phyloP scores from a whole-genome alignment of 1,140 invertebrate genomes.

The Steinernema feltiae region DNA sequence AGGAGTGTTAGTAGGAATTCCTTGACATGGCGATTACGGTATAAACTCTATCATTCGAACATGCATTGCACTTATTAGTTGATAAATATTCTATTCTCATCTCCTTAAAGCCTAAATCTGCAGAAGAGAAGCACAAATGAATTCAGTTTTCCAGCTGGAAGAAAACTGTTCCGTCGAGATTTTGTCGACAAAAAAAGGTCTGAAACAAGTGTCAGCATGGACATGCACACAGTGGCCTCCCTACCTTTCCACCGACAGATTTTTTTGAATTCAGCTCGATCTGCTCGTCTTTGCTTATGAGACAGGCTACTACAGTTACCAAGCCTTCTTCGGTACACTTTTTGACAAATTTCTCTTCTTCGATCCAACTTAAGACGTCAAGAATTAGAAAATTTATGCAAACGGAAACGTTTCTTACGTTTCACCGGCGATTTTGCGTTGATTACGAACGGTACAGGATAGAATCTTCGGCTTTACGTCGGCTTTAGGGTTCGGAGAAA shows the following conservation, averaged over 20 bases:
- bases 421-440: constrained; percentile 24
- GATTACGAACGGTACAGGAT: constrained; percentile 11
- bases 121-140: not conserved
- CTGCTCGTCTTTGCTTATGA: constrained; percentile 26
- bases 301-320: constrained; percentile 27
- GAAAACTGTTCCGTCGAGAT: constrained; percentile 5
- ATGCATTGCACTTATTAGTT: not conserved
- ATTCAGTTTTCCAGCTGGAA: constrained; percentile 11
- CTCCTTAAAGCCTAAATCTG: constrained; percentile 7
- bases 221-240: not conserved
- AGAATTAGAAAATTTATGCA: not conserved
- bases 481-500: not conserved
- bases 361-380: constrained; percentile 27
- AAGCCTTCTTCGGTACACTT: constrained; percentile 32
- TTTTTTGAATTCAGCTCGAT: constrained; percentile 27
- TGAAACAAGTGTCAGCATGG: constrained; percentile 11
- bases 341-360: constrained; percentile 34
- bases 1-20: too few species aligned
- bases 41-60: too few species aligned
- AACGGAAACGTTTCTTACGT: constrained; percentile 18
- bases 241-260: constrained; percentile 28
- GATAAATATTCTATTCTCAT: not conserved
- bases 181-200: constrained; percentile 17
- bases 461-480: constrained; percentile 12
- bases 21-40: too few species aligned